phyloP scores from a whole-genome alignment of 2,888 invertebrate species.

The Campoplex nolae region DNA sequence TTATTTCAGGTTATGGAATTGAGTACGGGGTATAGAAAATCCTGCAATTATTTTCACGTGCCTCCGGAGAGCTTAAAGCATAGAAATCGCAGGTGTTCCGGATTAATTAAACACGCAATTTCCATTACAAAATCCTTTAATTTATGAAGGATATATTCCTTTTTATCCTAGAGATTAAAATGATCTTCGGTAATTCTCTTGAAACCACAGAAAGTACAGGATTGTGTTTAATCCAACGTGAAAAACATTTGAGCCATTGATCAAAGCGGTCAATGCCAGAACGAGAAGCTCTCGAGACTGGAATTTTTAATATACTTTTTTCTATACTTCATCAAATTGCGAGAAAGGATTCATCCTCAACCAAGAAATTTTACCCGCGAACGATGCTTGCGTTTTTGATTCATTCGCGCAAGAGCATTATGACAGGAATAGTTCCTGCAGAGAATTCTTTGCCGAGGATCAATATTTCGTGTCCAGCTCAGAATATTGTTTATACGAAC shows the following conservation, averaged over 20 bases:
- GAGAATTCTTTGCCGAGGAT: not conserved
- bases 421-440: not conserved
- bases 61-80: not conserved
- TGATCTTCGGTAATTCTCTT: constrained; percentile 18
- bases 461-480: not conserved
- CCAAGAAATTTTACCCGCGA: not conserved
- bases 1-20: not conserved
- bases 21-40: not conserved
- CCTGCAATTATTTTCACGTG: not conserved
- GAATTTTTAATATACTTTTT: not conserved
- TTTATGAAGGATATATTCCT: constrained; percentile 37
- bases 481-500: not conserved
- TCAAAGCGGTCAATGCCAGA: not conserved
- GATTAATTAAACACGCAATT: constrained; percentile 7
- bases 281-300: not conserved
- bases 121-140: constrained; percentile 13
- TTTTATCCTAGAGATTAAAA: constrained; percentile 15
- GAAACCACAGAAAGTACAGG: constrained; percentile 3
- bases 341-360: not conserved
- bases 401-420: not conserved
- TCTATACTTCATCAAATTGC: not conserved
- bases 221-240: not conserved
- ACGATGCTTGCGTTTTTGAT: not conserved
- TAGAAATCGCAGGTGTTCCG: not conserved
- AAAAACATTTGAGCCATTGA: not conserved